phyloP scores from a whole-genome alignment of 2,888 invertebrate genomes.

The Xestia xanthographa region DNA sequence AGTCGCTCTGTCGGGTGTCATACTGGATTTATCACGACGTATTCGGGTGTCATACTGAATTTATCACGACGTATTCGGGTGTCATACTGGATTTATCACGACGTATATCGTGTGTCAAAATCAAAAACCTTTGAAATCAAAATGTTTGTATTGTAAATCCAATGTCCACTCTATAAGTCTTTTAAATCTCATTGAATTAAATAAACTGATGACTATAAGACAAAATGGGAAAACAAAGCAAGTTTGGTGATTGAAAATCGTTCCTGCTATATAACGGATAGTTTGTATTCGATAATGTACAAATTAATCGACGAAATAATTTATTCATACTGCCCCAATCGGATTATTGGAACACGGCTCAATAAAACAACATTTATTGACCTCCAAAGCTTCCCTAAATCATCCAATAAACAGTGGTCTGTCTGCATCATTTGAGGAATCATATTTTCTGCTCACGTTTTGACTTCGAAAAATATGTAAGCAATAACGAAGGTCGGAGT shows the following conservation, averaged over 20 bases:
- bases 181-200: too few species aligned
- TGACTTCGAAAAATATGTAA: constrained; percentile 43
- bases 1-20: too few species aligned
- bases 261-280: background rate
- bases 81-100: too few species aligned
- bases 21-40: too few species aligned
- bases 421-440: constrained; percentile 42
- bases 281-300: background rate
- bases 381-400: constrained; percentile 26
- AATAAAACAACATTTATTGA: constrained; percentile 33
- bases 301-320: constrained; percentile 17
- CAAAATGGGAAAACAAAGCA: background rate
- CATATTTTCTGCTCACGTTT: constrained; percentile 61
- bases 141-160: too few species aligned
- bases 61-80: too few species aligned
- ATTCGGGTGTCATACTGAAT: too few species aligned
- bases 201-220: background rate
- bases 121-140: too few species aligned
- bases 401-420: constrained; percentile 39
- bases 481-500: constrained; percentile 43
- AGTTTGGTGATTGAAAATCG: background rate
- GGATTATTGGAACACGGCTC: constrained; percentile 12
- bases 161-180: too few species aligned
- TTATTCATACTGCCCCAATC: constrained; percentile 21
- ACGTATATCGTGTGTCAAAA: too few species aligned